Evolutionary conservation across 2,113 vertebrate species (phyloP), one percentile per base, ranked within the genome.

Genomic region (Neotoma lepida): DNA sequence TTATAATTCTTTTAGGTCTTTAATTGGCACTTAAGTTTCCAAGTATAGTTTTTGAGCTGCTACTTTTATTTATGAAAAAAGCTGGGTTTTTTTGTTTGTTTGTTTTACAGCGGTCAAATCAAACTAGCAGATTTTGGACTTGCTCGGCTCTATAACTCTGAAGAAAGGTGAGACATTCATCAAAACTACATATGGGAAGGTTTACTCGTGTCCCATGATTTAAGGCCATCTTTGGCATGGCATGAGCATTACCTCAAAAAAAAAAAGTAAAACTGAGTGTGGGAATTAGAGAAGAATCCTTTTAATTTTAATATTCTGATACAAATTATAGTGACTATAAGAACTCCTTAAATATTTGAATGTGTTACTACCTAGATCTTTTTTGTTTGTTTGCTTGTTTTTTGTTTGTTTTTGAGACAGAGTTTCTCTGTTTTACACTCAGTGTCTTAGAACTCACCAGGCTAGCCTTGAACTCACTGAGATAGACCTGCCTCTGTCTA

Each of bases 61-160:
- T 74, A 0, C 46, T 92, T 4, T 94, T 91, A 92, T 24, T 96
- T 87, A 95, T 44, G 81, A 95, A 95, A 95, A 93, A 87, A 94
- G 89, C 95, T 95, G 0, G n/a, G n/a, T 97, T 3, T 95, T 95
- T 28, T 56, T 81, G 35, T 56, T 81, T 81, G 49, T 44, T 97
- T 95, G 85, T 97, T 97, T 97, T 98, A 46, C 97, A 99, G 99
- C 97, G 99, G 99, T 86, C 99, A 99, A 97, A 99, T 99, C 97
- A 99, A 99, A 97, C 98, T 99, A 91, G 99, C 99, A 88, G 99
- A 99, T 98, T 99, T 99, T 97, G 99, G 99, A 97, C 98, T 99
- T 88, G 99, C 99, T 94, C 99, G 99, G 61, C 99, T 99, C 94
- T 99, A 99, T 98, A 99, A 98, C 97, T 99, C 99, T 0, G 99